Base-by-base conservation (phyloP, 2,113 vertebrate species). In the Hippocampus zosterae region DNA sequence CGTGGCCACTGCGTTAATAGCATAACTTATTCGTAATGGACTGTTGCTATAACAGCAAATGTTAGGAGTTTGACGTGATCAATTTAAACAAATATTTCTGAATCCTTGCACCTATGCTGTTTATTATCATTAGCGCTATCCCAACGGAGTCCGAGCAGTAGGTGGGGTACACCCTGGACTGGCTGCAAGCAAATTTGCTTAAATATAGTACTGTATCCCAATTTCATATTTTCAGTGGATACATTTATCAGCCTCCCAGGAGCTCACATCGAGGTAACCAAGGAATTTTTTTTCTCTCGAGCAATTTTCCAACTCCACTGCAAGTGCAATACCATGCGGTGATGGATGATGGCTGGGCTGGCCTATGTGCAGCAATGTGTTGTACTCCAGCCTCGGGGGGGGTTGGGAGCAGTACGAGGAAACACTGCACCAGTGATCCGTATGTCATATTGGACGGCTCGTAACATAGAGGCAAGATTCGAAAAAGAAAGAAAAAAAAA, bases 371-470 rank as follows among this genome's bases (percentile, higher is more conserved):
- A 65, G 41, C 61, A 65, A 60, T 67, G 52, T 42, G 60, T 78
- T 68, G 77, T 73, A 72, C 25, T 72, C 3, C 37, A 60, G 44
- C 27, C 68, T 65, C 60, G 33, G 46, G 65, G 46, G 65, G 29
- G 29, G 29, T 33, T 33, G 29, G 57, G 76, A 76, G 40, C 69
- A 70, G 65, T 50, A 69, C 33, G 42, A 68, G 77, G 71, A 77
- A 77, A 67, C 18, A 37, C 68, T 68, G 67, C 77, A 71, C 52
- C 41, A 18, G 64, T 50, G 68, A 74, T 57, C 64, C 66, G 55
- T 76, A 69, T 71, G 72, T 77, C 69, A 75, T 67, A 66, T 82
- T 84, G 73, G 79, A 81, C 75, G 78, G 69, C 72, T 83, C 79
- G 73, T 77, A 85, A 80, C 72, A 80, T 71, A 61, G 66, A 77